A percentile compares a stretch with the other conserved stretches of the same genome.
These are phyloP conservation scores for Tetranychus piercei DNA, from an alignment of 2,888 invertebrate genomes.

Conservation along the genomic window DNA sequence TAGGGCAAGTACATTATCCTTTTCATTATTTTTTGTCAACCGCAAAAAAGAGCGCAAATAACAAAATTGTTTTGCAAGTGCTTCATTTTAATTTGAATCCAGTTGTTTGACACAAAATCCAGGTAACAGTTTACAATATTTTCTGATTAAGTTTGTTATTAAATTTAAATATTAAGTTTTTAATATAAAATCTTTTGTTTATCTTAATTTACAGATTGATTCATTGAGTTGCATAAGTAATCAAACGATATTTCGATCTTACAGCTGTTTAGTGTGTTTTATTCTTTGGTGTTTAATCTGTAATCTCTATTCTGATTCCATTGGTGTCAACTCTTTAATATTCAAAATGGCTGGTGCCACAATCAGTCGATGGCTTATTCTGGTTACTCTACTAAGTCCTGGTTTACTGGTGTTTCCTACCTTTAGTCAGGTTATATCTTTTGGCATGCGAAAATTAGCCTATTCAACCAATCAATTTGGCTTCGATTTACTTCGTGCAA, in stretches of 20 bases:
- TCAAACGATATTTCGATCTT: neutral
- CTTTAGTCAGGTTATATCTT: conserved; percentile 24
- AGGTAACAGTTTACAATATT: too few relatives aligned
- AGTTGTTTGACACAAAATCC: too few relatives aligned
- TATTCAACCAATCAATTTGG: conserved; percentile 28
- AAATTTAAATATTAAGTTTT: too few relatives aligned
- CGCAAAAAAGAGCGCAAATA: neutral
- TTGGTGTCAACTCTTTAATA: neutral
- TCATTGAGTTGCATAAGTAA: neutral
- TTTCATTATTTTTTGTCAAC: neutral
- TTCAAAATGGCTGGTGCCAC: neutral
- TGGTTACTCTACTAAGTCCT: neutral
- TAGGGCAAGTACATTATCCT: neutral
- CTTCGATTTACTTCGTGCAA: conserved; percentile 26
- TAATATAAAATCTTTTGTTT: too few relatives aligned
- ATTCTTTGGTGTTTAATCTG: neutral
- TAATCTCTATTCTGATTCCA: neutral
- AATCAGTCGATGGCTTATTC: neutral
- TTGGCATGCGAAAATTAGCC: conserved; percentile 28
- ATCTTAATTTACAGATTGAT: neutral
- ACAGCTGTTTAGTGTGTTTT: neutral
- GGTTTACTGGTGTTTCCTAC: neutral
- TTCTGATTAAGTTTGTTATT: too few relatives aligned
- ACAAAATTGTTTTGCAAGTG: neutral
- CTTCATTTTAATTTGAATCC: neutral